Evolutionary conservation across 1,140 invertebrate species (phyloP), one percentile per base, ranked within the genome.

Genomic region (Meloidogyne floridensis): DNA sequence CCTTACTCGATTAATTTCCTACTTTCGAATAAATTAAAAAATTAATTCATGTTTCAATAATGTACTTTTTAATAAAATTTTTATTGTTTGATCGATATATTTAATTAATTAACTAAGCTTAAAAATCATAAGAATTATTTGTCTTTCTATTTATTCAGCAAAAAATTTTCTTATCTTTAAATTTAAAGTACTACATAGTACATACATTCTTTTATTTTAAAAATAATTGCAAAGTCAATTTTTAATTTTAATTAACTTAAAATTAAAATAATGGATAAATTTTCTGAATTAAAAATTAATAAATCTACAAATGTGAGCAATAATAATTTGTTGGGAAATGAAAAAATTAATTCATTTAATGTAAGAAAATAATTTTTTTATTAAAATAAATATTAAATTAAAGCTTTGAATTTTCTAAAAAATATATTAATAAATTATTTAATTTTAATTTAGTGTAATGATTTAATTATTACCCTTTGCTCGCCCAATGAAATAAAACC

Each of bases 401-500:
- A 32, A 32, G 32, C 32, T 32, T 32, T 32, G 32, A 32, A 32
- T 32, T 32, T 32, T 32, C 32, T 32, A 32, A 32, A 32, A 20
- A 32, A 32, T 32, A 32, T 32, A n/a, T n/a, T 15, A 65, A n/a
- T 54, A 54, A 54, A 11, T 54, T 54, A 54, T 11, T 54, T 54
- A 54, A 54, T 54, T 54, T 54, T 47, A 47, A 54, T 7, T n/a
- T 65, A 65, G 59, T 65, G 59, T n/a, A 65, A 65, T 13, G 59
- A 65, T 65, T 65, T 65, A 65, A 65, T n/a, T n/a, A 65, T 65
- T 65, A 65, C n/a, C n/a, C 15, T 7, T 65, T 65, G 59, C n/a
- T n/a, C n/a, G n/a, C 59, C 86, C 54, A 56, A 65, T 65, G 82
- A 88, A 79, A 81, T 86, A 80, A 84, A 88, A 47, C 71, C 82